These are phyloP conservation scores for Gordius sp. DNA, from an alignment of 2,888 invertebrate species.

Conservation along the genomic window DNA sequence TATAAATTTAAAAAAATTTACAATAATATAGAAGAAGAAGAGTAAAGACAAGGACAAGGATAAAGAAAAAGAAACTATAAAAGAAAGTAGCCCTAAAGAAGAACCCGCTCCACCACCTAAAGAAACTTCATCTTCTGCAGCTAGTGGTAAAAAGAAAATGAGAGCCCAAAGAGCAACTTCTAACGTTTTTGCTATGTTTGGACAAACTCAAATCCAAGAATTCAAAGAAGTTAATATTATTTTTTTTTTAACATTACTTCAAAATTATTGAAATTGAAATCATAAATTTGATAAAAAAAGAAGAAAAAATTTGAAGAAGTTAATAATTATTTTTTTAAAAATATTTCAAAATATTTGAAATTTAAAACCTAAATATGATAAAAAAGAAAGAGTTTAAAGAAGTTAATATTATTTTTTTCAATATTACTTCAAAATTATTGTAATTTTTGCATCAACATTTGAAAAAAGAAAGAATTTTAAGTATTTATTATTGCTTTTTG, in stretches of 20 bases:
- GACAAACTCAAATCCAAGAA: constrained; percentile 81
- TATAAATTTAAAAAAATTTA: no score
- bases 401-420: no score
- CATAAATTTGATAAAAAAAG: neutral
- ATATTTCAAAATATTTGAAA: constrained; percentile 64
- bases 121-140: neutral
- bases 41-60: constrained; percentile 11
- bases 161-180: constrained; percentile 93
- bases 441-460: no score
- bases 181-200: constrained; percentile 99
- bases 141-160: constrained; percentile 39
- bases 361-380: no score
- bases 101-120: neutral
- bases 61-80: neutral
- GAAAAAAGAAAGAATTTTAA: no score
- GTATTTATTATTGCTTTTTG: no score
- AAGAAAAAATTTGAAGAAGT: neutral
- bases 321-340: constrained; percentile 17
- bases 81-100: neutral
- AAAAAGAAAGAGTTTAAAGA: no score
- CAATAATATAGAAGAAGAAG: constrained; percentile 14
- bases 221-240: constrained; percentile 19
- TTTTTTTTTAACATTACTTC: neutral
- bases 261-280: neutral
- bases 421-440: no score